Base-by-base conservation (phyloP, 2,113 vertebrate genomes). In the Etia nguti region DNA sequence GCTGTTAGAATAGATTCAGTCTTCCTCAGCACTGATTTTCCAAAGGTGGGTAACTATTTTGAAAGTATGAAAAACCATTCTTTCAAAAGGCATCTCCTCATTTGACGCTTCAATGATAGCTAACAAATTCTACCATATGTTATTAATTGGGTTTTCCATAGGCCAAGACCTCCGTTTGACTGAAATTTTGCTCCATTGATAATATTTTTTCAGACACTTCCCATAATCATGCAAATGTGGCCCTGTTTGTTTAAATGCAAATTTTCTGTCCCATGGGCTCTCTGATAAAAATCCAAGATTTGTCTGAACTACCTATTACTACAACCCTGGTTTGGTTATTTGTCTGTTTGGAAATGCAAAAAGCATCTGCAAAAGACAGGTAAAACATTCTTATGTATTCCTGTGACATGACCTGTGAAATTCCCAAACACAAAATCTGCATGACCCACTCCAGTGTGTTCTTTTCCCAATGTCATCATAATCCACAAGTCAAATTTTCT, bases 351-450 rank as follows among this genome's bases (percentile, higher is more conserved):
- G 36, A 70, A 68, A 68, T 68, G n/a, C 79, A 16, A 84, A 85
- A 86, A 65, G 65, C 79, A 8, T 59, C 20, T 77, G 85, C 62
- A 81, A 82, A 80, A 81, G 50, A 75, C 85, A 22, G 6, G 10
- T 20, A 60, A 87, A 41, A 80, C 55, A 83, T 55, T 83, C 73
- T 86, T 38, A 18, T 9, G 11, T 73, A 5, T 59, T 38, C 29
- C n/a, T 57, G 79, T 50, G 41, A 83, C 24, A 8, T 50, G 43
- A 31, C 43, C 24, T 20, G 46, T 34, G 46, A 77, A 13, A 34
- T 50, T 77, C 18, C 6, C 26, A 12, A 9, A 18, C 2, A 1
- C 5, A n/a, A 68, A 83, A 81, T 31, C 79, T 5, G 24, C 13
- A 56, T 56, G 18, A 7, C 13, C 2, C 24, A 20, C 43, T 48